Percentiles rank a stretch among this genome's conserved stretches.
Evolutionary conservation across 1,140 invertebrate genomes (phyloP).

Genomic region (Drosophila fuyamai): DNA sequence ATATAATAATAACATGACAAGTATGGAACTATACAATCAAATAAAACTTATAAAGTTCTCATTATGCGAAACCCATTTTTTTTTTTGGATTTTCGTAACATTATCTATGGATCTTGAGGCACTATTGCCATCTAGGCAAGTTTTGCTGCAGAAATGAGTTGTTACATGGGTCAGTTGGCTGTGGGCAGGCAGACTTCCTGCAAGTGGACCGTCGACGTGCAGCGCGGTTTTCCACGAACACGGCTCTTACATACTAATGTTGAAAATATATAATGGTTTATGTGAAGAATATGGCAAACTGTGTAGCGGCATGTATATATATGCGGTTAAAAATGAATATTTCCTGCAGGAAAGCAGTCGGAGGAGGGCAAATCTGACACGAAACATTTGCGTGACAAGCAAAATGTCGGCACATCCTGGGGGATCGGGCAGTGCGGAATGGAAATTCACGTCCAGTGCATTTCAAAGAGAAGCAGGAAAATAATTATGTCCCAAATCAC

Average conservation of each 20-base stretch:
- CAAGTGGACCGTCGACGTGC: conserved; percentile 57
- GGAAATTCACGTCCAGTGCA: conserved; percentile 29
- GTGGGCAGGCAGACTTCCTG: conserved; percentile 34
- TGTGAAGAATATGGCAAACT: conserved; percentile 20
- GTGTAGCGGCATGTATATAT: conserved; percentile 15
- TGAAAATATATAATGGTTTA: conserved; percentile 26
- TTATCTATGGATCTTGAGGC: neutral
- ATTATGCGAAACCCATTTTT: no score
- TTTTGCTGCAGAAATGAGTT: conserved; percentile 29
- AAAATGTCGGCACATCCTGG: conserved; percentile 50
- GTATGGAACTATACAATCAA: no score
- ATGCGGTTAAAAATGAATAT: conserved; percentile 36
- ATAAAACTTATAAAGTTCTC: no score
- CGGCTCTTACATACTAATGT: conserved; percentile 22
- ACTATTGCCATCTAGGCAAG: conserved; percentile 11
- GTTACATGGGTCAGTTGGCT: conserved; percentile 54
- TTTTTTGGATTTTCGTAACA: neutral
- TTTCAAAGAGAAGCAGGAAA: conserved; percentile 36
- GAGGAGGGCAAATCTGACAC: conserved; percentile 70
- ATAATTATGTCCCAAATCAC: conserved; percentile 68
- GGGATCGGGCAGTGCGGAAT: neutral
- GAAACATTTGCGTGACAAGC: conserved; percentile 77
- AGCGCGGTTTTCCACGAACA: conserved; percentile 35
- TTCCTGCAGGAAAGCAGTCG: conserved; percentile 54
- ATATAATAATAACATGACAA: no score